These are phyloP conservation scores for Meteorus cinctellus DNA, from an alignment of 2,888 invertebrate species.

Conservation along the genomic window DNA sequence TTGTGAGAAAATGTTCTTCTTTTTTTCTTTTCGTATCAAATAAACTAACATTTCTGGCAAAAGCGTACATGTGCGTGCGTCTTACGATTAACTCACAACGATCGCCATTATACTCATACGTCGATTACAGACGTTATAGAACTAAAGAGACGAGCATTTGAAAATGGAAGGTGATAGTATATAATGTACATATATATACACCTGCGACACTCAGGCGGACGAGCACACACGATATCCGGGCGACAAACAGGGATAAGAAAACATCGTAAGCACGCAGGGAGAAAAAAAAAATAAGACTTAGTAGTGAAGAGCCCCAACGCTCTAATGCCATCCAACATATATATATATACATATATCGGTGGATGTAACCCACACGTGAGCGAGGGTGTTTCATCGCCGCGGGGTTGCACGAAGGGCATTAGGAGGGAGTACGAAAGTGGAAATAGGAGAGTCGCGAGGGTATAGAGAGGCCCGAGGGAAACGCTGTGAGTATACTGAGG, in stretches of 20 bases:
- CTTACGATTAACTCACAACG: constrained; percentile 40
- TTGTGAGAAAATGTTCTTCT: constrained; percentile 10
- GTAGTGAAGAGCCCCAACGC: constrained; percentile 5
- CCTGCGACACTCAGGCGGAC: constrained; percentile 18
- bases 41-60: not conserved
- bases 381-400: constrained; percentile 34
- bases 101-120: constrained; percentile 27
- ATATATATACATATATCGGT: not conserved
- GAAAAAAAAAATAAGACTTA: constrained; percentile 1
- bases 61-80: constrained; percentile 36
- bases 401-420: constrained; percentile 45
- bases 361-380: constrained; percentile 26
- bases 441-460: constrained; percentile 51
- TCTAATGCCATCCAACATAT: not conserved
- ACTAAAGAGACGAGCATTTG: not conserved
- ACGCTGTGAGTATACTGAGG: constrained; percentile 15
- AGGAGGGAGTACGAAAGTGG: constrained; percentile 48
- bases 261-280: constrained; percentile 6
- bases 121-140: constrained; percentile 7
- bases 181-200: constrained; percentile 1
- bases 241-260: constrained; percentile 24
- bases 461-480: constrained; percentile 44
- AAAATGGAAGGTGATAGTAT: not conserved
- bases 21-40: not conserved
- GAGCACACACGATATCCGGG: constrained; percentile 15